Conservation (phyloP, 2,113 vertebrate genomes). For the Neotoma lepida region DNA sequence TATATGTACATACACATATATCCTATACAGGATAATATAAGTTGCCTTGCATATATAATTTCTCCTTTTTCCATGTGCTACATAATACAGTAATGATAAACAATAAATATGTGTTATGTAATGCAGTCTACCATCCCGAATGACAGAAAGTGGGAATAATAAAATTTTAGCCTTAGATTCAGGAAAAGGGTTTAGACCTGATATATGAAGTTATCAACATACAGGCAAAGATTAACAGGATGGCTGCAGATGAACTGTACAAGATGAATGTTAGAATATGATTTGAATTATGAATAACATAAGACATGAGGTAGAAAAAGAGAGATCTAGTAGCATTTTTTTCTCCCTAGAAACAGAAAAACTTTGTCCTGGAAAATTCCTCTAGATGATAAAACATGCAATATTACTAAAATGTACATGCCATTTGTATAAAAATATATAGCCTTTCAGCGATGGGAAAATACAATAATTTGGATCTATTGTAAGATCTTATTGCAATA, state of each 20-base stretch:
- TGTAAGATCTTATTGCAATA: background rate
- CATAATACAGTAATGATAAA: background rate
- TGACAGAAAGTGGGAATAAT: background rate
- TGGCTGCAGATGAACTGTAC: background rate
- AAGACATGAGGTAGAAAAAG: background rate
- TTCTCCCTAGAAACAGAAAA: background rate
- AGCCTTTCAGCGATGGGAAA: conserved; percentile 26
- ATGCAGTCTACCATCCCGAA: background rate
- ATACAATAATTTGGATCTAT: background rate
- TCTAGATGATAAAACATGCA: background rate
- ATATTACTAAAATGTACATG: background rate
- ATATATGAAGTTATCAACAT: conserved; percentile 31
- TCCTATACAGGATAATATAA: background rate
- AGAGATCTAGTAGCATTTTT: background rate
- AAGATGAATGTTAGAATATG: background rate
- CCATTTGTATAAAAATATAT: conserved; percentile 27
- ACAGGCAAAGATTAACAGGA: background rate
- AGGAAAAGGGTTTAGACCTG: background rate
- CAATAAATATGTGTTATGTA: background rate
- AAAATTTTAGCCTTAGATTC: background rate
- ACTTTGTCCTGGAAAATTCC: conserved; percentile 9
- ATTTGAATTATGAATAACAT: background rate
- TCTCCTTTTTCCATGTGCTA: conserved; percentile 11
- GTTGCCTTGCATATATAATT: background rate
- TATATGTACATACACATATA: background rate